These are phyloP conservation scores for Drosophila siamana DNA, from an alignment of 2,888 invertebrate genomes.

Conservation along the genomic window DNA sequence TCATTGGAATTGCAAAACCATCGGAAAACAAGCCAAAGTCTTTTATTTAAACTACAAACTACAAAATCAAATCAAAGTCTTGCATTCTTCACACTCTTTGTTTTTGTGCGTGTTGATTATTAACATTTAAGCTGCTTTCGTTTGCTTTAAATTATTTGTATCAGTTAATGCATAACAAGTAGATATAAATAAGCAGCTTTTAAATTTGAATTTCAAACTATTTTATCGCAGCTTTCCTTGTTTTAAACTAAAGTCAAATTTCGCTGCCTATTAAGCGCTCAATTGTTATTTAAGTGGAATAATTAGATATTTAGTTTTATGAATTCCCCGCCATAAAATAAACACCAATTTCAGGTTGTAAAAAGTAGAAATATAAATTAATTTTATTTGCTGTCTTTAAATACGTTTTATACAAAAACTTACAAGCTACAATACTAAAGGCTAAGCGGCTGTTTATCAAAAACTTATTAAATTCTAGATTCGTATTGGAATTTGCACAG, in stretches of 20 bases:
- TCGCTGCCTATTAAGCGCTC: background rate
- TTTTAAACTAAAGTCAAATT: background rate
- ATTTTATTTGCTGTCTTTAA: conserved; percentile 9
- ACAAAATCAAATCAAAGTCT: no score
- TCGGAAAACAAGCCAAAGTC: background rate
- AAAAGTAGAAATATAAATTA: conserved; percentile 4
- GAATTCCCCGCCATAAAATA: no score
- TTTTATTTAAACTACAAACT: background rate
- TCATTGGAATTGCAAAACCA: conserved; percentile 1
- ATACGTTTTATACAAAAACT: conserved; percentile 25
- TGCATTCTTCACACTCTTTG: no score
- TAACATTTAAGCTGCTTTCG: no score
- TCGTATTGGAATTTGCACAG: conserved; percentile 58
- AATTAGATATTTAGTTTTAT: no score
- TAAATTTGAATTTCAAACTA: no score
- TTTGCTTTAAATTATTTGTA: no score
- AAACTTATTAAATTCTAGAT: conserved; percentile 16
- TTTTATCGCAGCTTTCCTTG: no score
- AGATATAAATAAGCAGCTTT: no score
- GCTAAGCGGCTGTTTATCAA: conserved; percentile 7
- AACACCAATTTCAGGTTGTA: background rate
- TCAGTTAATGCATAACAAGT: no score
- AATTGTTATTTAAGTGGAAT: background rate
- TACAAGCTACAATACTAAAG: conserved; percentile 13
- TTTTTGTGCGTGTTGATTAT: no score